Evolutionary conservation across 1,140 invertebrate species (phyloP), one percentile per base, ranked within the genome.

Genomic region (Bombyx mandarina): DNA sequence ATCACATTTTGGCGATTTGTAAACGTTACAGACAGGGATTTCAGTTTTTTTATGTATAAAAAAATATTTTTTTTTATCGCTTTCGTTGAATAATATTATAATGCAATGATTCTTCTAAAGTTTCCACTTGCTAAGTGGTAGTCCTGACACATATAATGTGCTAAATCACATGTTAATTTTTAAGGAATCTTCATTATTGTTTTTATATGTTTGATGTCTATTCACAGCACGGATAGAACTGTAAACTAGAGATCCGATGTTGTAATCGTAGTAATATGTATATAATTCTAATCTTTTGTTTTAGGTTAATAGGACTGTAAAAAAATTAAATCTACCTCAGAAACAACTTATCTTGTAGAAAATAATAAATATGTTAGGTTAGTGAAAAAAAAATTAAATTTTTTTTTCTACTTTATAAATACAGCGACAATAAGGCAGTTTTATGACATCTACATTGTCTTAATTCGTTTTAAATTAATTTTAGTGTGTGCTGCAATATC

Each of bases 291-390:
- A 84, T 82, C 74, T 70, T 35, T 35, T 67, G 50, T 73, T 77
- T 73, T 86, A 86, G 79, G 80, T 77, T 86, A 86, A 83, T 86
- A 86, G 81, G 81, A 82, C 77, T 86, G 81, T 86, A 84, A 86
- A 84, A 51, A 86, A 86, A 83, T 82, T 82, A 78, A 82, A 86
- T 83, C 82, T 86, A 86, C 83, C 83, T 86, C 83, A 86, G 80
- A 78, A 73, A 68, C 73, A 84, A 86, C 81, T 82, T 86, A 86
- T 81, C 77, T 74, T 76, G 67, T 84, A 84, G 81, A 81, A 80
- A 68, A 79, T 69, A 79, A 77, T 77, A 72, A 80, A 69, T 79
- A 81, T 62, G 59, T 77, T 86, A 84, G 77, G 78, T 84, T 86
- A 84, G 79, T 86, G 77, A 84, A 68, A 78, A 66, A 69, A 61